Base-by-base conservation (phyloP, 2,113 vertebrate genomes). In the Cephalopterus ornatus region DNA sequence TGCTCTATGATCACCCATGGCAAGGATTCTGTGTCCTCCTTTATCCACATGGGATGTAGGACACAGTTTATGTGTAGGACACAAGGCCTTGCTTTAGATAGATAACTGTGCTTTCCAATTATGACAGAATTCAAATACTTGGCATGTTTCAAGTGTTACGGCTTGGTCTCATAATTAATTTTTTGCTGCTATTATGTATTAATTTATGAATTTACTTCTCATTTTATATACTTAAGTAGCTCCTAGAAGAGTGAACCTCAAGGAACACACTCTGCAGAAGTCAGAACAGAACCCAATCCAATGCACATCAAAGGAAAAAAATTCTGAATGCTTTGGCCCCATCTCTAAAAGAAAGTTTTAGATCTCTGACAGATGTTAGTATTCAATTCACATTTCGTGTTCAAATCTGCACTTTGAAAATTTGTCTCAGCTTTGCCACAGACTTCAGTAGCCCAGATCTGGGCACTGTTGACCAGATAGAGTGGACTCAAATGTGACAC, bases 271-370 rank as follows among this genome's bases (percentile, higher is more conserved):
- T 80, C 74, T 12, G 46, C 84, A 76, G 55, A 98, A 95, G 63
- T 81, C 85, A 85, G 71, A 56, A 63, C n/a, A 94, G 92, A 97
- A 76, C 47, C 17, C 11, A 17, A 71, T 62, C 73, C 92, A 93
- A 88, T 68, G 71, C 19, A 88, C 75, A 61, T 46, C 65, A 93
- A 11, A 93, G 85, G 92, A 94, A 95, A 87, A 63, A 89, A 92
- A 73, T 35, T 88, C 81, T 70, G 49, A 92, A 86, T 84, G 37
- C 41, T 47, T 68, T 94, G 67, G 62, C 70, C 33, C 11, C 53
- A 17, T 61, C 33, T 79, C 70, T 44, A 78, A 67, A 85, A 52
- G 52, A 35, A 74, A 89, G 65, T 62, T 92, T 93, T 52, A 44
- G 72, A 72, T 89, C 70, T 12, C 83, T 89, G 85, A 70, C 73